phyloP scores from a whole-genome alignment of 2,797 vertebrate species.

The Danio kyathit region DNA sequence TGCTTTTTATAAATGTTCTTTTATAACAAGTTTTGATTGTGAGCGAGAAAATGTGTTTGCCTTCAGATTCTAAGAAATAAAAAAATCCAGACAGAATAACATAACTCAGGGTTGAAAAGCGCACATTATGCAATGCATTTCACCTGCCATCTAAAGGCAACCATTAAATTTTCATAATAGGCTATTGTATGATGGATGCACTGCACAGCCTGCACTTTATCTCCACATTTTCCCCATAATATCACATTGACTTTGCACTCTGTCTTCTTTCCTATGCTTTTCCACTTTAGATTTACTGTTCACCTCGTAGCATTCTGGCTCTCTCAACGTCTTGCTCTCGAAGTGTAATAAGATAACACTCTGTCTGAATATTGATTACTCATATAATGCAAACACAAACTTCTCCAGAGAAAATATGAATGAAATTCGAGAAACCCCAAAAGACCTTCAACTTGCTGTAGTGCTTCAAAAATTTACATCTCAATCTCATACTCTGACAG shows the following conservation, averaged over 20 bases:
- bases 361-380: constrained; percentile 46
- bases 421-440: constrained; percentile 1
- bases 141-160: constrained; percentile 19
- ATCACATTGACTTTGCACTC: constrained; percentile 19
- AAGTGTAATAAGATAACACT: constrained; percentile 36
- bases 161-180: constrained; percentile 47
- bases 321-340: background rate
- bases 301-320: constrained; percentile 15
- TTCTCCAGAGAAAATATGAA: constrained; percentile 15
- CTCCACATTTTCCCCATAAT: background rate
- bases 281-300: constrained; percentile 25
- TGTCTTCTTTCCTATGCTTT: constrained; percentile 19
- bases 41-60: background rate
- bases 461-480: constrained; percentile 22
- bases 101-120: constrained; percentile 35
- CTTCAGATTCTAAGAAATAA: background rate
- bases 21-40: background rate
- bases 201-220: constrained; percentile 31
- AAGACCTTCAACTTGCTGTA: background rate
- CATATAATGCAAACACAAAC: constrained; percentile 20
- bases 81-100: background rate
- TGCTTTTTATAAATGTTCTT: background rate
- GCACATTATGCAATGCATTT: constrained; percentile 21
- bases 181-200: constrained; percentile 49
- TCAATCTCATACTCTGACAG: constrained; percentile 8